Percentiles rank a stretch among this genome's conserved stretches.
These are phyloP conservation scores for Gymnocypris eckloni DNA, from an alignment of 2,797 vertebrate species.

Conservation along the genomic window DNA sequence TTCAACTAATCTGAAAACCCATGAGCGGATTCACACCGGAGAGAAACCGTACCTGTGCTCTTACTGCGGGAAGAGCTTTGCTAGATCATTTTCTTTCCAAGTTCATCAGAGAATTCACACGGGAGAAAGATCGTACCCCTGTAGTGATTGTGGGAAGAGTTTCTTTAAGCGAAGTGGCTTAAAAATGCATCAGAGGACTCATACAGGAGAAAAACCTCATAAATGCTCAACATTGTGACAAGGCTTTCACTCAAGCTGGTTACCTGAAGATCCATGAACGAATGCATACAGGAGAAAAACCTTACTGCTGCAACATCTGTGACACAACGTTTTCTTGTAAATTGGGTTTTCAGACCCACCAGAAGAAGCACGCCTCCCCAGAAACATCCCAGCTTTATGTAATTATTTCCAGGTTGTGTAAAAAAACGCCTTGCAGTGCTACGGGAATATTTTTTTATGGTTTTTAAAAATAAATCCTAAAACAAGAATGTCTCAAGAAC, in stretches of 20 bases:
- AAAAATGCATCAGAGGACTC: not conserved
- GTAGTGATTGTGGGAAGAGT: not conserved
- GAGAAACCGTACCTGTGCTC: not conserved
- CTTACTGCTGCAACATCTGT: not conserved
- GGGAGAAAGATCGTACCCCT: not conserved
- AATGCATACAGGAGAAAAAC: slow-evolving; percentile 4
- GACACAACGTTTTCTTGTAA: not conserved
- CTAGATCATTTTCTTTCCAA: not conserved
- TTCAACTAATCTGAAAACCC: slow-evolving; percentile 10
- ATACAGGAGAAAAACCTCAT: not conserved
- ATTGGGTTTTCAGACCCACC: not conserved
- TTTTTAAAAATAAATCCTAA: too few species aligned
- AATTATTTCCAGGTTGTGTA: not conserved
- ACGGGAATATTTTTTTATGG: not conserved
- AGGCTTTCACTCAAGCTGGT: not conserved
- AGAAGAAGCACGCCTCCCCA: not conserved
- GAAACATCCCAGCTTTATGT: not conserved
- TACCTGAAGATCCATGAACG: not conserved
- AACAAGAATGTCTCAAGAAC: too few species aligned
- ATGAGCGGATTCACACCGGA: slow-evolving; percentile 25
- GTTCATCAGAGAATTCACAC: not conserved
- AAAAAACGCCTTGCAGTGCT: not conserved
- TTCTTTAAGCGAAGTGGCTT: not conserved
- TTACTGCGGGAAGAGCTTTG: not conserved
- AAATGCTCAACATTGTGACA: too few species aligned